phyloP scores from a whole-genome alignment of 2,888 invertebrate genomes.

The Steromphala cineraria region DNA sequence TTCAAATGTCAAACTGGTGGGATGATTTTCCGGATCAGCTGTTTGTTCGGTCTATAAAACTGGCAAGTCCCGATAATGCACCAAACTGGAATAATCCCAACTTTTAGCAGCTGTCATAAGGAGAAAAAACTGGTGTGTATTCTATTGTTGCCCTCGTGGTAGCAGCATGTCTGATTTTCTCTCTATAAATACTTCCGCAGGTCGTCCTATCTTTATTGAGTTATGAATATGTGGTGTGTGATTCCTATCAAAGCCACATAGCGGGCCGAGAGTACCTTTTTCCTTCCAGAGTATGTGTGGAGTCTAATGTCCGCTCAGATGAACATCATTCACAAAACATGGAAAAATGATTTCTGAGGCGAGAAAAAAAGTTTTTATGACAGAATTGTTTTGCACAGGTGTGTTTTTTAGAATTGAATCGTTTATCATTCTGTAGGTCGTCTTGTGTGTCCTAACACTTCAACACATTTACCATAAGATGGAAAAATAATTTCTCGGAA shows the following conservation, averaged over 20 bases:
- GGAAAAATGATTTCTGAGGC: slow-evolving; percentile 12
- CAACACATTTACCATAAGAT: neutral
- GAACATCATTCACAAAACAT: slow-evolving; percentile 13
- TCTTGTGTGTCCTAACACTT: slow-evolving; percentile 1
- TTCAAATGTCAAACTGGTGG: neutral
- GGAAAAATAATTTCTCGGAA: slow-evolving; percentile 7
- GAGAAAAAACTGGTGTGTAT: neutral
- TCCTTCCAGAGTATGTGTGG: neutral
- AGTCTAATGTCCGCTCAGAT: neutral
- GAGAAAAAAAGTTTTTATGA: slow-evolving; percentile 12
- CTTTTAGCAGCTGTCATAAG: neutral
- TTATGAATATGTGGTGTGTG: slow-evolving; percentile 5
- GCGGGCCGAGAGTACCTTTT: neutral
- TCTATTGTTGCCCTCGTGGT: neutral
- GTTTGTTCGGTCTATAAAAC: neutral
- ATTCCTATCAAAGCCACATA: neutral
- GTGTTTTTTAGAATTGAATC: slow-evolving; percentile 1
- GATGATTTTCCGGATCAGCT: neutral
- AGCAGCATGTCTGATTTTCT: neutral
- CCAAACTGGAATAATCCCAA: neutral
- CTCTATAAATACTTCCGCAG: slow-evolving; percentile 6
- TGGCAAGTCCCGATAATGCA: neutral
- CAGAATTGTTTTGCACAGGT: slow-evolving; percentile 16
- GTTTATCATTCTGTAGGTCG: slow-evolving; percentile 1
- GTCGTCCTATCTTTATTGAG: neutral